Percentiles rank a stretch among this genome's conserved stretches.
Evolutionary conservation across 2,797 vertebrate species (phyloP).

Genomic region (Capromys pilorides): DNA sequence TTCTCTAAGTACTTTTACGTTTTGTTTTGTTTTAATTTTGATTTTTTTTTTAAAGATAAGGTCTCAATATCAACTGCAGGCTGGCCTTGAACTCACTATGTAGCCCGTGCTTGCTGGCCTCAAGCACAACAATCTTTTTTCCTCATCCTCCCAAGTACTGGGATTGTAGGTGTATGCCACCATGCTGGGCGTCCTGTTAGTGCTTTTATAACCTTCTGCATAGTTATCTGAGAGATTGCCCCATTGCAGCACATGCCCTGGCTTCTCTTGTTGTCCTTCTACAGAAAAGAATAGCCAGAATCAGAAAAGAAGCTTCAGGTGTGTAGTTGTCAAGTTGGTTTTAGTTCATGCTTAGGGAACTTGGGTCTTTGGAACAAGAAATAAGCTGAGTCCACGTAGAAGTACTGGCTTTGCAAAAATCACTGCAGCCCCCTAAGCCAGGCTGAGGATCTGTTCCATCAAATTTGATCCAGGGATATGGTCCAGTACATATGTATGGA

Average conservation of each 20-base stretch:
- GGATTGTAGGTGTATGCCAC: background rate
- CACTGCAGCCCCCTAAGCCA: background rate
- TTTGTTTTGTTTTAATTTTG: background rate
- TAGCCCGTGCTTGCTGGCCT: background rate
- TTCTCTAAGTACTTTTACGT: background rate
- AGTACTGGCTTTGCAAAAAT: conserved; percentile 33
- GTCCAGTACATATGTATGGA: background rate
- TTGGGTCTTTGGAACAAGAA: conserved; percentile 22
- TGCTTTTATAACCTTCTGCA: conserved; percentile 26
- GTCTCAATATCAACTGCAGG: background rate
- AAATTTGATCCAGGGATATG: background rate
- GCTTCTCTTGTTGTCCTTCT: background rate
- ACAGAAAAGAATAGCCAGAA: background rate
- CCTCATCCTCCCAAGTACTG: background rate
- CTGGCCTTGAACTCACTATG: background rate
- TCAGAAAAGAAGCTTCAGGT: background rate
- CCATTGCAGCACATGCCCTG: rapidly evolving
- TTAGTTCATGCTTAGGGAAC: background rate
- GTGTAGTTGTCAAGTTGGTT: background rate
- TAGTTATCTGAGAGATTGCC: background rate
- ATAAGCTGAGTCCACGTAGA: background rate
- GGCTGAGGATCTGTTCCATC: conserved; percentile 42
- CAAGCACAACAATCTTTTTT: background rate
- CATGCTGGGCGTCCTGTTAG: background rate
- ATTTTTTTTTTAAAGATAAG: background rate